Evolutionary conservation across 2,113 vertebrate species (phyloP).

Genomic region (Stomatorhinus ivindoensis): DNA sequence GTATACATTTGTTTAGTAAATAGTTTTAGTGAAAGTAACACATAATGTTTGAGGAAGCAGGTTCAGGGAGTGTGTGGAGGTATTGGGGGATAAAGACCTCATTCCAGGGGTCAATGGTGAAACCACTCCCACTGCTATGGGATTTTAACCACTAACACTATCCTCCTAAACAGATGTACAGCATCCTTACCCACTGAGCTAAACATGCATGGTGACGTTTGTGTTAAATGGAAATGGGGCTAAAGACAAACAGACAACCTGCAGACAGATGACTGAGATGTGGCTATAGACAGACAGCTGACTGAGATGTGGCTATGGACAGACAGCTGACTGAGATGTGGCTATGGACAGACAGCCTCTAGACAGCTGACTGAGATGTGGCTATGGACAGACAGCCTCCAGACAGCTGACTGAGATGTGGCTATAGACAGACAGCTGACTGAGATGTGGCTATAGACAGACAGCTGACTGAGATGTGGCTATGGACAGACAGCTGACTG

Average conservation of each 20-base stretch:
- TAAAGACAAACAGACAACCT: background rate
- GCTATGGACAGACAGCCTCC: background rate
- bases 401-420: background rate
- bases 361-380: background rate
- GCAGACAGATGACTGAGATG: too few species aligned
- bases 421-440: background rate
- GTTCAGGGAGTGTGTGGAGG: background rate
- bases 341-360: background rate
- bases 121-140: background rate
- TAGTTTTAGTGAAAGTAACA: background rate
- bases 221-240: background rate
- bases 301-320: too few species aligned
- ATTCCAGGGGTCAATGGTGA: background rate
- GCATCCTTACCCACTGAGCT: background rate
- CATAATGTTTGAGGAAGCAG: background rate
- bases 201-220: background rate
- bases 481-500: too few species aligned
- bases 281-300: too few species aligned
- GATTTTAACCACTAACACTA: background rate
- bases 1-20: background rate
- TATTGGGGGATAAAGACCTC: background rate
- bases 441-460: background rate
- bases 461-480: too few species aligned
- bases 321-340: background rate
- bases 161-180: background rate